Evolutionary conservation across 1,140 invertebrate genomes (phyloP).

Genomic region (Triops cancriformis): DNA sequence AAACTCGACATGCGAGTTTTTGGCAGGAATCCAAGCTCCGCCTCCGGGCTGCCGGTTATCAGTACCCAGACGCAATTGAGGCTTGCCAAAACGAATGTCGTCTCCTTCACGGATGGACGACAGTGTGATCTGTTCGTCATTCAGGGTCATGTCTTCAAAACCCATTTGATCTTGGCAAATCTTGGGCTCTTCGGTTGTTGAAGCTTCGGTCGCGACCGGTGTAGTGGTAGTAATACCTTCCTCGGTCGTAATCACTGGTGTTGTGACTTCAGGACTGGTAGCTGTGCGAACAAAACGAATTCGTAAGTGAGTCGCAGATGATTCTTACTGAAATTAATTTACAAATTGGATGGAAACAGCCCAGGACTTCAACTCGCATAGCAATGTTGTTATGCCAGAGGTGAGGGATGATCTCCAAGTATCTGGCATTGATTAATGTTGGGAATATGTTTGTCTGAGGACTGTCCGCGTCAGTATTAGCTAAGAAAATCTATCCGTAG

Average conservation of each 20-base stretch:
- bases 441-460: conserved; percentile 52
- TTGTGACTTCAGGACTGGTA: not conserved
- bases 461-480: conserved; percentile 53
- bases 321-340: conserved; percentile 35
- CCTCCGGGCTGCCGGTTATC: not conserved
- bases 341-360: conserved; percentile 63
- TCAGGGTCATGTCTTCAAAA: conserved; percentile 47
- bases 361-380: conserved; percentile 57
- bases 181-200: not conserved
- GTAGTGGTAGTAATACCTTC: conserved; percentile 17
- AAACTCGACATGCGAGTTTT: conserved; percentile 27
- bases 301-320: not conserved
- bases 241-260: not conserved
- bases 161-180: conserved; percentile 57
- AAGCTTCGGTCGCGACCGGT: conserved; percentile 1
- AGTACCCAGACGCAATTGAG: not conserved
- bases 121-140: conserved; percentile 48
- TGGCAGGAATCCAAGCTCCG: conserved; percentile 19
- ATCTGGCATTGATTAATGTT: conserved; percentile 53
- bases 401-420: conserved; percentile 54
- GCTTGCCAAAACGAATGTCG: not conserved
- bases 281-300: not conserved
- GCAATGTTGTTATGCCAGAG: conserved; percentile 60
- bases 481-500: conserved; percentile 45
- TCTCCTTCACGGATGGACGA: conserved; percentile 37